A percentile compares a stretch with the other conserved stretches of the same genome.
Evolutionary conservation across 2,113 vertebrate genomes (phyloP).

Genomic region (Thermophis baileyi): DNA sequence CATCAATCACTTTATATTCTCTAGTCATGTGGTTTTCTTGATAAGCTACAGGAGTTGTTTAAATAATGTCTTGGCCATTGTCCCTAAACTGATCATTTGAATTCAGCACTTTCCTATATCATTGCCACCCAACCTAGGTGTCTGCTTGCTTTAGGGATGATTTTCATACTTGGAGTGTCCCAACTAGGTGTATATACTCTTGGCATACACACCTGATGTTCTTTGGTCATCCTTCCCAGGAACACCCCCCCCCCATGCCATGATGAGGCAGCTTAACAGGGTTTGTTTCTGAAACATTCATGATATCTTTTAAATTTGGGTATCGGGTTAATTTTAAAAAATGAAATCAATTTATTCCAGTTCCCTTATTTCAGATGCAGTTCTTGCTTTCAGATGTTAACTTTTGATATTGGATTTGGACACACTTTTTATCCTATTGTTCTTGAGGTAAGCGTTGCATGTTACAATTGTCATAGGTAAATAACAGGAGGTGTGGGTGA

Average conservation of each 20-base stretch:
- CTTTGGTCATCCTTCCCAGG: neutral
- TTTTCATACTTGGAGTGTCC: neutral
- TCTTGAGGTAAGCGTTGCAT: constrained; percentile 75
- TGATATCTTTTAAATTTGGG: neutral
- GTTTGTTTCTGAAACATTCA: neutral
- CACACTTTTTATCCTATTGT: constrained; percentile 70
- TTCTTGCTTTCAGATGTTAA: constrained; percentile 90
- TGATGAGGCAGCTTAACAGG: neutral
- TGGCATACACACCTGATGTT: neutral
- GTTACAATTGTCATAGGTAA: neutral
- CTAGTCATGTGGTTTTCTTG: neutral
- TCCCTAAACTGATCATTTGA: neutral
- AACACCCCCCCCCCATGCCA: neutral
- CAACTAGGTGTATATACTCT: neutral
- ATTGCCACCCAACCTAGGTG: neutral
- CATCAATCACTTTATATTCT: neutral
- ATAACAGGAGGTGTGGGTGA: neutral
- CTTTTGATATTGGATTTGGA: constrained; percentile 82
- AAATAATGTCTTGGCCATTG: neutral
- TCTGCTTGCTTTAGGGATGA: neutral
- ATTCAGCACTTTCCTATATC: neutral
- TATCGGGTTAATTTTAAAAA: neutral
- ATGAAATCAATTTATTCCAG: neutral
- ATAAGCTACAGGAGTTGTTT: neutral
- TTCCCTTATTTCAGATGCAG: constrained; percentile 77